phyloP scores from a whole-genome alignment of 2,888 invertebrate species.

The Callyntrura sp. region DNA sequence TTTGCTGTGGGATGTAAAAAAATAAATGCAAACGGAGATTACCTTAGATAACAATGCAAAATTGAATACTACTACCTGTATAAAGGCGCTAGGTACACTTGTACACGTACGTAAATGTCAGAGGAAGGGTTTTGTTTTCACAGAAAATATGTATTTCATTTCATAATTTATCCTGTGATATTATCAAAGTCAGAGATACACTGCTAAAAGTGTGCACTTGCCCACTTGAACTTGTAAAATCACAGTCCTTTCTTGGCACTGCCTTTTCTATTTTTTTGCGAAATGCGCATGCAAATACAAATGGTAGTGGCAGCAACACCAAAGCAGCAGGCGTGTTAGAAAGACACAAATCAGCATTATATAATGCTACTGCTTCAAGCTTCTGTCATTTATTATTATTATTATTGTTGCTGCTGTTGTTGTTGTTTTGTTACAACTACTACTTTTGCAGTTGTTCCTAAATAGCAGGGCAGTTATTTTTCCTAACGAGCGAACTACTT shows the following conservation, averaged over 20 bases:
- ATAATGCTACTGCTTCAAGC: neutral
- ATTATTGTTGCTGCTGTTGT: neutral
- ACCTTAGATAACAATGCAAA: constrained; percentile 11
- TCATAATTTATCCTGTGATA: constrained; percentile 7
- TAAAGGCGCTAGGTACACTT: no score
- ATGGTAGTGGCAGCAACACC: no score
- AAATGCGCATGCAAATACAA: neutral
- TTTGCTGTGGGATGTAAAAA: neutral
- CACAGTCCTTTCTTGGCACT: constrained; percentile 12
- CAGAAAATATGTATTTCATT: neutral
- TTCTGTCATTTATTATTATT: constrained; percentile 19
- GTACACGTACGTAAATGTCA: constrained; percentile 8
- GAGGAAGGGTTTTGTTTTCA: constrained; percentile 21
- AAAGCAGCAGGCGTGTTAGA: neutral
- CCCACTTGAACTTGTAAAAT: constrained; percentile 1
- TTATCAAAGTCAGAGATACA: neutral
- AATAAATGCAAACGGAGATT: neutral
- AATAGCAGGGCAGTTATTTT: constrained; percentile 15
- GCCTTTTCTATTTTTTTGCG: constrained; percentile 21
- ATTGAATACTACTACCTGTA: neutral
- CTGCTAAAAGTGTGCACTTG: neutral
- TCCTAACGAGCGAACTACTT: constrained; percentile 11
- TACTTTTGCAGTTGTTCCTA: neutral
- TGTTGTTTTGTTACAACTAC: neutral
- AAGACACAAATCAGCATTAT: neutral